Conservation (phyloP, 2,113 vertebrate genomes). For the Prietella phreatophila region DNA sequence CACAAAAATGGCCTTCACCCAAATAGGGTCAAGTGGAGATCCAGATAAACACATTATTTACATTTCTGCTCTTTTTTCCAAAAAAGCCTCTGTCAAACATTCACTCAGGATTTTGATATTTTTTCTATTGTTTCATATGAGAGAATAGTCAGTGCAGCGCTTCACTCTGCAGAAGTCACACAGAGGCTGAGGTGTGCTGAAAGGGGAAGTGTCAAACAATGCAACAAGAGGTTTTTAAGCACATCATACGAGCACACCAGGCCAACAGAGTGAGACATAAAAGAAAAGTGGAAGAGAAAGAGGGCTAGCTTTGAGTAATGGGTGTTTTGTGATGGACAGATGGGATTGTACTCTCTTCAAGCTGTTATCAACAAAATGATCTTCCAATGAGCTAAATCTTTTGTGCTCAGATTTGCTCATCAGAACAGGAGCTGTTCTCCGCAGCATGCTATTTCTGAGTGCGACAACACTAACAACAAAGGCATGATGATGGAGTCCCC, state of each 20-base stretch:
- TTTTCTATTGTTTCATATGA: conserved; percentile 19
- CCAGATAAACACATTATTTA: conserved; percentile 34
- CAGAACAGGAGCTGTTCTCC: conserved; percentile 11
- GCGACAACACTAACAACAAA: conserved; percentile 34
- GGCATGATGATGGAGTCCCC: conserved; percentile 22
- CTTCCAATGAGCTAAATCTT: conserved; percentile 33
- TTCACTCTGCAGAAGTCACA: not conserved
- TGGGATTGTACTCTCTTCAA: conserved; percentile 31
- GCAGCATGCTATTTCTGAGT: conserved; percentile 6
- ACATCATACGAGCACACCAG: not conserved
- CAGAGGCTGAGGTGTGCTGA: not conserved
- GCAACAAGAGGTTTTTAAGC: not conserved
- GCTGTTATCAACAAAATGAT: conserved; percentile 31
- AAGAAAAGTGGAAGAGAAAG: conserved; percentile 5
- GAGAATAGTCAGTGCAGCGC: not conserved
- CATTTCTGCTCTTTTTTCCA: conserved; percentile 40
- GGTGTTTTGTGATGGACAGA: conserved; percentile 21
- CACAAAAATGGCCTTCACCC: not conserved
- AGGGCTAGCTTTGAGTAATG: conserved; percentile 2
- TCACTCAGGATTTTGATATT: not conserved
- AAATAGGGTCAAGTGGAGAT: not conserved
- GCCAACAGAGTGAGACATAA: not conserved
- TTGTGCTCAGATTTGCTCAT: conserved; percentile 18
- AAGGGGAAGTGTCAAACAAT: conserved; percentile 23
- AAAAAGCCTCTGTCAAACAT: conserved; percentile 13